Conservation (phyloP, 2,113 vertebrate genomes). For the Nannobrachium achirus region DNA sequence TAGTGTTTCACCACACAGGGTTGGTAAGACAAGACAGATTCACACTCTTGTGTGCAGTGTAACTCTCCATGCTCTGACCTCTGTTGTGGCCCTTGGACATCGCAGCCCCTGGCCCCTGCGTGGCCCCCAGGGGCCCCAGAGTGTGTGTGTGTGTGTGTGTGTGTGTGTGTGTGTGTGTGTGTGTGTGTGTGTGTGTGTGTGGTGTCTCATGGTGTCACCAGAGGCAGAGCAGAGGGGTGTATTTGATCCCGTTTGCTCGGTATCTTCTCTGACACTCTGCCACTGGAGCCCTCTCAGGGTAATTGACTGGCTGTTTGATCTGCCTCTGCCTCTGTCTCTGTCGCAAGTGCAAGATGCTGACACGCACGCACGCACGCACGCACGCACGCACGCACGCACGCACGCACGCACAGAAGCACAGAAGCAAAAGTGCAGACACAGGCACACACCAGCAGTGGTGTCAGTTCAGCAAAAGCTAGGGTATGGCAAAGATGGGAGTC, state of each 20-base stretch:
- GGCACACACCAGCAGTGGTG: too few relatives aligned
- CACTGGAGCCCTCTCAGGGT: slow-evolving; percentile 77
- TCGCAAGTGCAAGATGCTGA: slow-evolving; percentile 55
- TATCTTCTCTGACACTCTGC: slow-evolving; percentile 58
- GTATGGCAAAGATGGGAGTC: too few relatives aligned
- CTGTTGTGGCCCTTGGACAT: slow-evolving; percentile 29
- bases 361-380: slow-evolving; percentile 15
- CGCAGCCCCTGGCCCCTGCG: slow-evolving; percentile 13
- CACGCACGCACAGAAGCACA: slow-evolving; percentile 20
- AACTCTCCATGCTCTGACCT: slow-evolving; percentile 21
- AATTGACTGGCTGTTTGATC: slow-evolving; percentile 69
- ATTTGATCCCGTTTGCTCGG: slow-evolving; percentile 68
- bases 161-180: slow-evolving; percentile 32
- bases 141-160: slow-evolving; percentile 35
- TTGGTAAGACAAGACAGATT: too few relatives aligned
- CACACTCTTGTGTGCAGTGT: slow-evolving; percentile 5
- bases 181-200: slow-evolving; percentile 30
- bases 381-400: slow-evolving; percentile 24
- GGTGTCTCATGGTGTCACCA: slow-evolving; percentile 62
- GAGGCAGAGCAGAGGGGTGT: slow-evolving; percentile 40
- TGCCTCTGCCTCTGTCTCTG: slow-evolving; percentile 55
- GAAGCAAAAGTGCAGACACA: slow-evolving; percentile 16
- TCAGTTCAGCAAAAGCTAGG: too few relatives aligned
- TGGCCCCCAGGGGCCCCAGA: slow-evolving; percentile 25
- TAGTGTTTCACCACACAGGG: not conserved